Evolutionary conservation across 35 echinoderm and acorn worm species (phyloP).

Genomic region (Apostichopus californicus): DNA sequence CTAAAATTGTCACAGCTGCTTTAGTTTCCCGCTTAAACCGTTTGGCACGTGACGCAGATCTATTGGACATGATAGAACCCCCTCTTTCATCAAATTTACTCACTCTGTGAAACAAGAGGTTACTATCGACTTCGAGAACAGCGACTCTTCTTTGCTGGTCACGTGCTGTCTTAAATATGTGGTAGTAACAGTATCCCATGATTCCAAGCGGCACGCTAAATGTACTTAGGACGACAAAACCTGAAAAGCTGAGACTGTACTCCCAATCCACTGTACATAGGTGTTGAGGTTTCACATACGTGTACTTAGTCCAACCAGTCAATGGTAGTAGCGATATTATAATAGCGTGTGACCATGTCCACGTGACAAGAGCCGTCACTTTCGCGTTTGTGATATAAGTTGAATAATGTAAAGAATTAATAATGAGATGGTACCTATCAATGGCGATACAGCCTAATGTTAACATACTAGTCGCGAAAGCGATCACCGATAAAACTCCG

Average conservation of each 20-base stretch:
- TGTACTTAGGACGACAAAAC: conserved; percentile 2
- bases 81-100: neutral
- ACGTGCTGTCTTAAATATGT: conserved; percentile 65
- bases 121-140: conserved; percentile 14
- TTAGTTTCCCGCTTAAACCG: conserved; percentile 67
- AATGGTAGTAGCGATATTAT: conserved; percentile 58
- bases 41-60: neutral
- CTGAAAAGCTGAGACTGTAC: conserved; percentile 40
- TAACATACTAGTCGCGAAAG: conserved; percentile 64
- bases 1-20: conserved; percentile 63
- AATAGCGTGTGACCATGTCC: conserved; percentile 72
- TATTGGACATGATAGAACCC: neutral
- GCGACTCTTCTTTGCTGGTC: conserved; percentile 58
- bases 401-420: conserved; percentile 63
- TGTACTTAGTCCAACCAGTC: conserved; percentile 69
- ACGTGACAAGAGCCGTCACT: conserved; percentile 41
- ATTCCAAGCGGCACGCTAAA: conserved; percentile 54
- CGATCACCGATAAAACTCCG: conserved; percentile 22
- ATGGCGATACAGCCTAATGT: conserved; percentile 73
- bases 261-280: conserved; percentile 74
- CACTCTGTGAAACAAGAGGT: conserved; percentile 10
- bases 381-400: conserved; percentile 52
- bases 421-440: conserved; percentile 76
- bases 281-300: conserved; percentile 58
- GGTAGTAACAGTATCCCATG: conserved; percentile 71